Evolutionary conservation across 1,140 invertebrate species (phyloP).

Genomic region (Trypoxylus dichotomus): DNA sequence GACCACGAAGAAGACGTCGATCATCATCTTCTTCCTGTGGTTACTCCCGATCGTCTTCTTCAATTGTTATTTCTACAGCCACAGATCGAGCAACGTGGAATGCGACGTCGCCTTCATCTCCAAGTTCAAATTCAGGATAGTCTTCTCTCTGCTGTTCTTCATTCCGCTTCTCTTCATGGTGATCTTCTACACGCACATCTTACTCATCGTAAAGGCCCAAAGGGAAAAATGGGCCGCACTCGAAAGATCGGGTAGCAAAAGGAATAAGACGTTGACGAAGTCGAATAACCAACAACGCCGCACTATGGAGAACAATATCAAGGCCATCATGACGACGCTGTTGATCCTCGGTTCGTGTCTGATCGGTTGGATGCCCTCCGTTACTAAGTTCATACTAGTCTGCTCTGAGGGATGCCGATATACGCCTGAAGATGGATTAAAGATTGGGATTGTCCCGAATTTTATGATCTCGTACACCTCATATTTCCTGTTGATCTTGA

Average conservation of each 20-base stretch:
- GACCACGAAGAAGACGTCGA: slow-evolving; percentile 54
- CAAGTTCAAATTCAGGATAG: slow-evolving; percentile 55
- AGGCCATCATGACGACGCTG: slow-evolving; percentile 67
- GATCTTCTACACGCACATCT: slow-evolving; percentile 63
- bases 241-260: slow-evolving; percentile 48
- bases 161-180: slow-evolving; percentile 60
- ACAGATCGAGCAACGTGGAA: slow-evolving; percentile 43
- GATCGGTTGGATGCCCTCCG: slow-evolving; percentile 67
- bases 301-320: slow-evolving; percentile 59
- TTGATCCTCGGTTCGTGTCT: slow-evolving; percentile 69
- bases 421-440: neutral
- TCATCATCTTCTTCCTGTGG: slow-evolving; percentile 61
- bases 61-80: slow-evolving; percentile 30
- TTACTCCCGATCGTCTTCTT: slow-evolving; percentile 58
- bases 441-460: neutral
- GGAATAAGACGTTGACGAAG: slow-evolving; percentile 29
- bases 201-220: slow-evolving; percentile 59
- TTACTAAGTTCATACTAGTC: slow-evolving; percentile 57
- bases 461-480: slow-evolving; percentile 40
- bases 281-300: slow-evolving; percentile 41
- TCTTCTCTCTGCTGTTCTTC: slow-evolving; percentile 57
- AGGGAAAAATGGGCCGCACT: slow-evolving; percentile 56
- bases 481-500: slow-evolving; percentile 63
- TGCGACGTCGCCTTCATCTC: slow-evolving; percentile 48
- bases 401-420: slow-evolving; percentile 58